Base-by-base conservation (phyloP, 2,113 vertebrate species). In the Toxostoma redivivum region DNA sequence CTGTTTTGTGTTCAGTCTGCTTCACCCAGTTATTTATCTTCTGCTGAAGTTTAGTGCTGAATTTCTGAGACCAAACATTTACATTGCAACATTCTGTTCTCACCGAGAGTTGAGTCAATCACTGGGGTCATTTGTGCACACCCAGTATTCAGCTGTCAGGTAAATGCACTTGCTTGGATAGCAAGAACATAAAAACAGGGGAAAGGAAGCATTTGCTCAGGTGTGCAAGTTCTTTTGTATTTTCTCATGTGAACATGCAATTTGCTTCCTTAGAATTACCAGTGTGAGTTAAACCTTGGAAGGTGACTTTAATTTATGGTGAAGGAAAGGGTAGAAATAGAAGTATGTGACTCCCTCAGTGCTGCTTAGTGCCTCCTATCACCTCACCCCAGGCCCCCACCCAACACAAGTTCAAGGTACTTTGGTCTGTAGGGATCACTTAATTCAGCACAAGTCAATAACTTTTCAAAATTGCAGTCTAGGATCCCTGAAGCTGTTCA, bases 11-110 rank as follows among this genome's bases (percentile, higher is more conserved):
- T 61, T 91, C 56, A 37, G 47, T 53, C 60, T 91, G 2, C 60
- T 90, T 86, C 71, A 84, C 58, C 53, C 57, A 22, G 48, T 88
- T 90, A 45, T 60, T 90, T 86, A 71, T 77, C 64, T 78, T 90
- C n/a, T 83, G 48, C 47, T 64, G 2, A 82, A 86, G 67, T 66
- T 88, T 86, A 15, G 28, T 88, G 76, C 53, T 40, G 74, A 74
- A 74, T 90, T 94, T 83, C 44, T 86, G 54, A 67, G 71, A 51
- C 79, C 88, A 94, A 78, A 88, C 69, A 62, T 71, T 92, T 66
- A 44, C 44, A 19, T 86, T 83, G 82, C 76, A 83, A 64, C 60
- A 25, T 88, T 66, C 60, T 88, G 88, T 92, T 92, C 62, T 33
- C 24, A 58, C 24, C 0, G 6, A 42, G 45, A 4, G 57, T 70